Evolutionary conservation across 2,888 invertebrate species (phyloP), one percentile per base, ranked within the genome.

Genomic region (Aethes cnicana): DNA sequence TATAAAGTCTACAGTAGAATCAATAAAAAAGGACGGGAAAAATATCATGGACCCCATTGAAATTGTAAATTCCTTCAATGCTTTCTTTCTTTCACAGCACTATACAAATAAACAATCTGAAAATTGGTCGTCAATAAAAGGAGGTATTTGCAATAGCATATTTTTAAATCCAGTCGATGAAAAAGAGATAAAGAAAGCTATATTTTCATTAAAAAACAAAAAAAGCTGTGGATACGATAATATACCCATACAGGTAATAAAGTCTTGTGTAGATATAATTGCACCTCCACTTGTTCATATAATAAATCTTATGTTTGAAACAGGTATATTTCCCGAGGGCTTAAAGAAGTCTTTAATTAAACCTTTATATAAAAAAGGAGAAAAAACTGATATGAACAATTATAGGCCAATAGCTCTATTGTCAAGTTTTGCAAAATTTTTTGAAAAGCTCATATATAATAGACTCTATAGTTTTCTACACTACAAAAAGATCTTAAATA

Each of bases 201-300:
- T 32, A 11, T 25, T 8, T 9, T 0, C 6, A 5, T 4, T 44
- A 2, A 44, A 25, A 9, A 44, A 35, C 12, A 35, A 44, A 44
- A 44, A 44, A 35, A 43, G 44, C 12, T 18, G 25, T 4, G 44
- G 44, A 11, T 16, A 35, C 17, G 44, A 35, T 21, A 5, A 35
- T 3, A 44, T 35, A 33, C 35, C 23, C 1, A 44, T 44, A 16
- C 18, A 25, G 8, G 2, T 44, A 12, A 44, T 44, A 2, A 44
- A 44, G 18, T n/a, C 44, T 8, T 12, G 44, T 16, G 7, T 12
- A 17, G 17, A 44, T 1, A 8, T 25, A 17, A 44, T 44, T 6
- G 32, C 4, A n/a, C 9, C 4, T 4, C 33, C 44, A 7, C n/a
- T 44, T 6, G 44, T 23, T 1, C 11, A 44, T 8, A 44, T 44